Evolutionary conservation across 2,113 vertebrate species (phyloP), one percentile per base, ranked within the genome.

Genomic region (Hepsetus odoe): DNA sequence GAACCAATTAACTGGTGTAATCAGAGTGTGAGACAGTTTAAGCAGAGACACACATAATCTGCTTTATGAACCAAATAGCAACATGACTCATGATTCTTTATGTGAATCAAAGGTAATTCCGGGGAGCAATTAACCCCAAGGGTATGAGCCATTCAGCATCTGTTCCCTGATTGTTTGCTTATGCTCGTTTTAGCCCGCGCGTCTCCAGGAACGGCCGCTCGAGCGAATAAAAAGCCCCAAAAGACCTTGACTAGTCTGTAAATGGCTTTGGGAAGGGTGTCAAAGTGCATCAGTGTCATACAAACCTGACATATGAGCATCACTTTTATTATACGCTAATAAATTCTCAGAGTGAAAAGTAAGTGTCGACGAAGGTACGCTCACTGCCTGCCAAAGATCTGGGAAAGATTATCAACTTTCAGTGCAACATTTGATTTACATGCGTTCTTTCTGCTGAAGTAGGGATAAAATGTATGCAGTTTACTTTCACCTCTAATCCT

Each of bases 81-180:
- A 72, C 56, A 72, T 78, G 76, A 71, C 67, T 71, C 76, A 55
- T 72, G 68, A 55, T 46, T 55, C 66, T 49, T 69, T 69, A 72
- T 62, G 32, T 28, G 58, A 71, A 62, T 77, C 76, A 70, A 56
- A 56, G 40, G 44, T 79, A 72, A 72, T 58, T 61, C 66, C 9
- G 44, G 66, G 38, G 58, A 55, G 77, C 30, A 53, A 46, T 79
- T 79, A 79, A 72, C 71, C 68, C 44, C 68, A 64, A 6, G 68
- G 58, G 67, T 64, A 53, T 61, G 62, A 72, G 68, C 59, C 61
- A 32, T 55, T 62, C 68, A 64, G 59, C 59, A 72, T 79, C 77
- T 79, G 77, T 72, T 79, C 68, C 30, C 68, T 72, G 77, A 79
- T 53, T 53, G 77, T 79, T 62, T 46, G 32, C 14, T 4, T 72